Evolutionary conservation across 2,888 invertebrate genomes (phyloP), one percentile per base, ranked within the genome.

Genomic region (Dryomyza anilis): DNA sequence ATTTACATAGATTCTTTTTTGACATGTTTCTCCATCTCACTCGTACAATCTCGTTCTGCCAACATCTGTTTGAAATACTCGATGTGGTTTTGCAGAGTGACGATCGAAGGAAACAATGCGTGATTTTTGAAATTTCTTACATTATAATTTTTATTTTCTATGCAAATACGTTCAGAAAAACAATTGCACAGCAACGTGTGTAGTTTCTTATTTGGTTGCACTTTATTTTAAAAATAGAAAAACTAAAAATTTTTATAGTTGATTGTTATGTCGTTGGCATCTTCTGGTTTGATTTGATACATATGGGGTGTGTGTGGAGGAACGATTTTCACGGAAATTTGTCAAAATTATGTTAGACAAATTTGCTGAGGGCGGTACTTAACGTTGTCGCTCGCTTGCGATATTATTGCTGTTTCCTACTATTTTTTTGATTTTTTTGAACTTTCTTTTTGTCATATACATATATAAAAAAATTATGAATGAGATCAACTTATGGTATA

Each of bases 391-490:
- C 27, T 10, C n/a, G 21, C 52, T 21, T 55, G 48, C 39, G 63
- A 68, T 64, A 64, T 71, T 71, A 71, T 71, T 71, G 69, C 70
- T 67, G 70, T 45, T 71, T 71, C 57, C 69, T n/a, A n/a, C n/a
- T n/a, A n/a, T n/a, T n/a, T n/a, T n/a, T n/a, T n/a, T n/a, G n/a
- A n/a, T n/a, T 33, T 33, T 33, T 33, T 33, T 33, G 6, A 33
- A 12, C 12, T 33, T 33, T 33, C 12, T 33, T 33, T 33, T 33
- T 12, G 33, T 33, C 33, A 33, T 8, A n/a, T n/a, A n/a, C n/a
- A n/a, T n/a, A n/a, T n/a, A n/a, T n/a, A n/a, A n/a, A n/a, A n/a
- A n/a, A n/a, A n/a, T n/a, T n/a, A n/a, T n/a, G n/a, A n/a, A n/a
- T n/a, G n/a, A n/a, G n/a, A n/a, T n/a, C n/a, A n/a, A n/a, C n/a